Conservation (phyloP, 2,113 vertebrate genomes). For the Typhlomys cinereus region DNA sequence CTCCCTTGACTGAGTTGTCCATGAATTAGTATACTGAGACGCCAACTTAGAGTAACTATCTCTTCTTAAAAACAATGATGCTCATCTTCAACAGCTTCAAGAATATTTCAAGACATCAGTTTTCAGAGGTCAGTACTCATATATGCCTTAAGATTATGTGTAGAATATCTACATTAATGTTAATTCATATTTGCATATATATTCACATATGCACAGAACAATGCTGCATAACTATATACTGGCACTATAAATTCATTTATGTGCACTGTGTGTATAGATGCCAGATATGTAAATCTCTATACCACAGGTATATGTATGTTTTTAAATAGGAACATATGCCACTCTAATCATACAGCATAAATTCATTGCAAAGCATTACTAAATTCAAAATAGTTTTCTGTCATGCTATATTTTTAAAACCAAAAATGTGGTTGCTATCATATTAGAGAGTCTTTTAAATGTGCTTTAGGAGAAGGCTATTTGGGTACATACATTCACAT, state of each 20-base stretch:
- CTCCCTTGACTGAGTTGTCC: neutral
- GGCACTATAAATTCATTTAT: neutral
- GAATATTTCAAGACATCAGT: neutral
- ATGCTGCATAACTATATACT: neutral
- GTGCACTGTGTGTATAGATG: neutral
- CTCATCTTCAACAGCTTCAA: neutral
- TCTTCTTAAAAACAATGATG: neutral
- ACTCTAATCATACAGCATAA: neutral
- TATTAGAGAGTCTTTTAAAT: neutral
- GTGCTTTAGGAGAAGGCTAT: neutral
- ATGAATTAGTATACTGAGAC: neutral
- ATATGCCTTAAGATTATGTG: neutral
- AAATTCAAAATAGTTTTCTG: conserved; percentile 3
- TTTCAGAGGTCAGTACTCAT: neutral
- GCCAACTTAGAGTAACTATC: neutral
- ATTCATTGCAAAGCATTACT: conserved; percentile 32
- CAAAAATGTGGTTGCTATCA: neutral
- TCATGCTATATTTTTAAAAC: neutral
- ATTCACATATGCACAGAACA: neutral
- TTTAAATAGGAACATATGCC: neutral
- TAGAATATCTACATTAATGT: neutral
- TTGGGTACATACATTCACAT: too few relatives aligned
- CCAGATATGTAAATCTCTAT: neutral
- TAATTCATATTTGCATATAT: neutral
- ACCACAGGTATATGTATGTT: neutral